A percentile compares a stretch with the other conserved stretches of the same genome.
These are phyloP conservation scores for Thereva nobilitata DNA, from an alignment of 2,888 invertebrate genomes.

Conservation along the genomic window DNA sequence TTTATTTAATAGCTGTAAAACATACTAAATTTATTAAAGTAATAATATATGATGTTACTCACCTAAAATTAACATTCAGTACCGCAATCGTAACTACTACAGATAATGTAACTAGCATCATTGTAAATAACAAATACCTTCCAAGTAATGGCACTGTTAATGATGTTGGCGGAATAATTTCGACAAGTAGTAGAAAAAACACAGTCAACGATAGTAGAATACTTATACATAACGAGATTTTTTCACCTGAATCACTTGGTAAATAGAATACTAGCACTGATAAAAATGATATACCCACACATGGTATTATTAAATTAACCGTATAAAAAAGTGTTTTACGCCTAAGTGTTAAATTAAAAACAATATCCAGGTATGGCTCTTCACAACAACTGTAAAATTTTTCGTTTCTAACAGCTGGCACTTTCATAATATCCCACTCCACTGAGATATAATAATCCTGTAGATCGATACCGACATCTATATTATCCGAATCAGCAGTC, in stretches of 20 bases:
- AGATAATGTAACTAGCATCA: slow-evolving; percentile 91
- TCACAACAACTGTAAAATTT: slow-evolving; percentile 96
- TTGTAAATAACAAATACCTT: slow-evolving; percentile 90
- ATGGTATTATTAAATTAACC: slow-evolving; percentile 95
- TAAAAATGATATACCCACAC: slow-evolving; percentile 94
- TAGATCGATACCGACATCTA: slow-evolving; percentile 88
- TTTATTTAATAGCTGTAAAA: too few relatives aligned
- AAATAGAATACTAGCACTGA: slow-evolving; percentile 97
- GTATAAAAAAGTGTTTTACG: slow-evolving; percentile 97
- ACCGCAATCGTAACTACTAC: slow-evolving; percentile 93
- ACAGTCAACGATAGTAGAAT: slow-evolving; percentile 91
- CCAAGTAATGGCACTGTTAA: slow-evolving; percentile 89
- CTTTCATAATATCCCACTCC: slow-evolving; percentile 97
- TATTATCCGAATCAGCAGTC: slow-evolving; percentile 83
- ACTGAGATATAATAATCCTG: slow-evolving; percentile 96
- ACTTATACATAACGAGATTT: slow-evolving; percentile 94
- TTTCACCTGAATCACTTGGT: slow-evolving; percentile 97
- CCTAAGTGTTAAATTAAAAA: slow-evolving; percentile 93
- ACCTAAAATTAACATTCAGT: slow-evolving; percentile 86
- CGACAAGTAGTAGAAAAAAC: slow-evolving; percentile 90
- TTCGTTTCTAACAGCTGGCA: slow-evolving; percentile 86
- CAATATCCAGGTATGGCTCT: slow-evolving; percentile 96
- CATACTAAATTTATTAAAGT: too few relatives aligned
- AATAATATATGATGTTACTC: slow-evolving; percentile 37
- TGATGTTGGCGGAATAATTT: slow-evolving; percentile 93